A percentile compares a stretch with the other conserved stretches of the same genome.
phyloP scores from a whole-genome alignment of 2,113 vertebrate species.

The Oreotrochilus melanogaster region DNA sequence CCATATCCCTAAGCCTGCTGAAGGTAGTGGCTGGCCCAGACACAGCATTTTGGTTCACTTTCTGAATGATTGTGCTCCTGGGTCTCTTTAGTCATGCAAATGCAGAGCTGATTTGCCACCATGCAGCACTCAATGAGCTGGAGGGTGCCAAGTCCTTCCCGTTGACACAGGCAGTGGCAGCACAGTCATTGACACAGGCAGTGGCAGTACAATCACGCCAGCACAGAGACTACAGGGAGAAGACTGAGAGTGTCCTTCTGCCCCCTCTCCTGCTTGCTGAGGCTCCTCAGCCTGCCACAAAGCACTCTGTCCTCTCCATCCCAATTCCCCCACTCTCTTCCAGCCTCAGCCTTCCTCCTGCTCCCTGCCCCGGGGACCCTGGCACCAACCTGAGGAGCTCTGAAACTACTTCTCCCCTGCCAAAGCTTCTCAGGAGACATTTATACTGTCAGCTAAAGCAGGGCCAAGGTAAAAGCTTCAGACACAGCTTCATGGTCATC shows the following conservation, averaged over 20 bases:
- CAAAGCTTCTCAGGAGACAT: neutral
- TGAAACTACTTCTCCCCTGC: neutral
- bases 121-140: neutral
- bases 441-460: neutral
- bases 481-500: neutral
- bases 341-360: neutral
- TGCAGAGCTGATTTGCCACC: constrained; percentile 41
- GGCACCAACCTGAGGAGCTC: neutral
- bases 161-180: neutral
- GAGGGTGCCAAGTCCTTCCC: constrained; percentile 38
- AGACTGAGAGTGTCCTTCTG: neutral
- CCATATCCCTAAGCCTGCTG: neutral
- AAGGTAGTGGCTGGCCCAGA: constrained; percentile 16
- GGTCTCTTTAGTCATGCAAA: constrained; percentile 58
- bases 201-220: neutral
- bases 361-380: neutral
- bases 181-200: neutral
- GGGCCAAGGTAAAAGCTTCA: neutral
- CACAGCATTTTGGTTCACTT: constrained; percentile 32
- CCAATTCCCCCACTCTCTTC: neutral
- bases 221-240: neutral
- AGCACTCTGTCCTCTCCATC: neutral
- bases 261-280: neutral
- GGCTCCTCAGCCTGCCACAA: neutral
- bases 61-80: constrained; percentile 45